Evolutionary conservation across 2,113 vertebrate genomes (phyloP).

Genomic region (Odocoileus hemionus): DNA sequence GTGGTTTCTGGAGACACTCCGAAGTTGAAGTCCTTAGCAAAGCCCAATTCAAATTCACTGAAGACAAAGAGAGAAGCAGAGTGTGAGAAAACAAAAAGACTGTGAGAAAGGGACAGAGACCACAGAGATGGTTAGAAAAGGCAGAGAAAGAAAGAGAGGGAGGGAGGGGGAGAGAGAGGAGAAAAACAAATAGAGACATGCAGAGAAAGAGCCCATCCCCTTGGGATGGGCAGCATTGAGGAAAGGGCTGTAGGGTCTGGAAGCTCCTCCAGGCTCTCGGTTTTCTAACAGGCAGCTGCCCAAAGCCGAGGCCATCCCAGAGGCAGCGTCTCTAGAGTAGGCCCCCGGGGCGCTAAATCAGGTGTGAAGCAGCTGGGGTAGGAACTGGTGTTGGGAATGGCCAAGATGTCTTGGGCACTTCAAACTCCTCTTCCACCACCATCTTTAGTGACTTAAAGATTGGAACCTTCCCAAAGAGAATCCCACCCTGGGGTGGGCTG

Average conservation of each 20-base stretch:
- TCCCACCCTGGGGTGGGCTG: no score
- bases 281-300: background rate
- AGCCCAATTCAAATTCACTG: background rate
- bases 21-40: background rate
- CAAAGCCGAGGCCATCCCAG: background rate
- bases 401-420: background rate
- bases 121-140: background rate
- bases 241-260: background rate
- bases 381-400: background rate
- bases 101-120: background rate
- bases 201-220: background rate
- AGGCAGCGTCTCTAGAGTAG: background rate
- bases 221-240: background rate
- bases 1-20: background rate
- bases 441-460: background rate
- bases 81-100: conserved; percentile 15
- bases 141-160: background rate
- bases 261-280: background rate
- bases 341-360: background rate
- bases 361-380: background rate
- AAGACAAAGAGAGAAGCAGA: background rate
- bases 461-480: background rate
- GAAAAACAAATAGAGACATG: background rate
- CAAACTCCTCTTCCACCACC: background rate
- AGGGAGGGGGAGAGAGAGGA: background rate